Conservation (phyloP, 2,888 invertebrate genomes). For the Oscheius sp. region DNA sequence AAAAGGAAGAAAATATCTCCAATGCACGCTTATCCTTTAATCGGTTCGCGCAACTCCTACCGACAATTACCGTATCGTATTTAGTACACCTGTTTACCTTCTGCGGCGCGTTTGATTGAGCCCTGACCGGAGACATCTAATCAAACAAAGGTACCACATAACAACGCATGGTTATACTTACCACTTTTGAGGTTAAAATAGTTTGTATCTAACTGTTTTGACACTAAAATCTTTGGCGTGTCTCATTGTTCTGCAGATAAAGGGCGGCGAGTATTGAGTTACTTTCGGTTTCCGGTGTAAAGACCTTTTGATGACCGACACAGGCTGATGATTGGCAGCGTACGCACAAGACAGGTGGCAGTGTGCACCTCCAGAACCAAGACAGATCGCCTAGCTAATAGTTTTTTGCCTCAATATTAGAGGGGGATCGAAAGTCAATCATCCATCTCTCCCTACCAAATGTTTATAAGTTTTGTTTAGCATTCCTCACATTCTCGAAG, state of each 20-base stretch:
- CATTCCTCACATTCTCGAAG: slow-evolving; percentile 28
- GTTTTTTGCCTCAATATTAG: not conserved
- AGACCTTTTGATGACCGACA: slow-evolving; percentile 28
- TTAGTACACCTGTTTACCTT: slow-evolving; percentile 32
- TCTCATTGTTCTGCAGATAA: slow-evolving; percentile 10
- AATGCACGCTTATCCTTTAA: slow-evolving; percentile 15
- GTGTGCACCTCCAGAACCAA: slow-evolving; percentile 17
- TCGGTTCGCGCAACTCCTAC: slow-evolving; percentile 24
- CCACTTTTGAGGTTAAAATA: not conserved
- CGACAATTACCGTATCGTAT: slow-evolving; percentile 31
- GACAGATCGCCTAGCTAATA: slow-evolving; percentile 22
- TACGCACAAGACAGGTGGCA: slow-evolving; percentile 25
- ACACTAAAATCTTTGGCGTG: not conserved
- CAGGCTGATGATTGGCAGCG: slow-evolving; percentile 28
- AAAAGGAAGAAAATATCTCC: not conserved
- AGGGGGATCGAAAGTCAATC: too few relatives aligned
- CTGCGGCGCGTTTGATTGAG: slow-evolving; percentile 19
- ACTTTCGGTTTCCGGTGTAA: slow-evolving; percentile 31
- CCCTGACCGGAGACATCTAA: slow-evolving; percentile 24
- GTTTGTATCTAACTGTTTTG: not conserved
- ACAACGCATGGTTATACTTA: slow-evolving; percentile 13
- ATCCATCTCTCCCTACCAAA: too few relatives aligned
- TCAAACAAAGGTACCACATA: slow-evolving; percentile 20
- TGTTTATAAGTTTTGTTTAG: slow-evolving; percentile 25
- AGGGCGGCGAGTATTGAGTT: slow-evolving; percentile 17